A percentile compares a stretch with the other conserved stretches of the same genome.
These are phyloP conservation scores for Arremon brunneinucha DNA, from an alignment of 2,797 vertebrate species.

Conservation along the genomic window DNA sequence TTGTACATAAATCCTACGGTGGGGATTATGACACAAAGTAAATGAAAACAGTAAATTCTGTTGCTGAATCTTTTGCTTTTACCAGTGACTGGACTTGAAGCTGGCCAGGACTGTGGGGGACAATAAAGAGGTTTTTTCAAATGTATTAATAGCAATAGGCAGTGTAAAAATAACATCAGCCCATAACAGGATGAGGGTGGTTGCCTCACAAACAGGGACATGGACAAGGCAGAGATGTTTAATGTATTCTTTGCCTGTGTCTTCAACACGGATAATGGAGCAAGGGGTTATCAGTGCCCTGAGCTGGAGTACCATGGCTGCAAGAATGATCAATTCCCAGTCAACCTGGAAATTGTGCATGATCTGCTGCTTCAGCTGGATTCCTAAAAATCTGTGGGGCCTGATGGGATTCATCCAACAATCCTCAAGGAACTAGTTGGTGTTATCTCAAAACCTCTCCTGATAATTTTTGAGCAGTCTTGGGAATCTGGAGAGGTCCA, in stretches of 20 bases:
- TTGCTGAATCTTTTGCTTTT: neutral
- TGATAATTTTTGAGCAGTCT: neutral
- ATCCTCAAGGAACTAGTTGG: neutral
- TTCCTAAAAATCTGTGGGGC: neutral
- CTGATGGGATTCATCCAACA: neutral
- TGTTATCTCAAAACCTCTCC: neutral
- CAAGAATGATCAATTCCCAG: neutral
- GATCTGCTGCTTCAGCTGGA: neutral
- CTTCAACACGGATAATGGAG: neutral
- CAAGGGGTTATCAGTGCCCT: neutral
- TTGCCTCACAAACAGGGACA: fast-evolving
- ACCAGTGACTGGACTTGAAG: neutral
- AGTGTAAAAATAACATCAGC: neutral
- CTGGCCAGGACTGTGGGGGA: neutral
- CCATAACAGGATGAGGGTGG: neutral
- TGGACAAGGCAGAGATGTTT: neutral
- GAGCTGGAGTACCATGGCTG: neutral
- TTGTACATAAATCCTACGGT: neutral
- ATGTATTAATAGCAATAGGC: neutral
- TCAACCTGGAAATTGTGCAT: neutral
- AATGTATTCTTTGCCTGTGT: neutral
- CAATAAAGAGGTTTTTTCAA: neutral
- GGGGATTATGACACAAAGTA: neutral
- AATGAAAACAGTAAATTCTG: neutral
- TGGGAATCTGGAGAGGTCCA: neutral